Evolutionary conservation across 2,113 vertebrate species (phyloP).

Genomic region (Oreotrochilus melanogaster): DNA sequence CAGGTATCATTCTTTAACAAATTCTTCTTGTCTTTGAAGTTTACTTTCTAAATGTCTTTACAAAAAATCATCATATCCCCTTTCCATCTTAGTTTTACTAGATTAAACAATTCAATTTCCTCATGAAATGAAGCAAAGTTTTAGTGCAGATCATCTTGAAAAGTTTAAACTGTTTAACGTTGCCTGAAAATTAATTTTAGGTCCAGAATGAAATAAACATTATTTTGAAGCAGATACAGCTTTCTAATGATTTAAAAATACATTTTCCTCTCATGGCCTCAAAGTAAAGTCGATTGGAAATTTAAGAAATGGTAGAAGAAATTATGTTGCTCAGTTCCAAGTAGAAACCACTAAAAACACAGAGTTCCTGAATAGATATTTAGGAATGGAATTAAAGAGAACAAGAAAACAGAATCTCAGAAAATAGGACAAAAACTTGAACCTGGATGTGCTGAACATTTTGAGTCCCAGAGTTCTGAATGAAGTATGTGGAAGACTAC

Average conservation of each 20-base stretch:
- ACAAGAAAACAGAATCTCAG: neutral
- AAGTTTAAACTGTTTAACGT: neutral
- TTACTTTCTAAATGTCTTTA: neutral
- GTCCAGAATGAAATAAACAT: neutral
- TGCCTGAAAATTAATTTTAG: neutral
- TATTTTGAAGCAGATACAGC: neutral
- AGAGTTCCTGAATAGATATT: neutral
- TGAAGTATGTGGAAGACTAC: neutral
- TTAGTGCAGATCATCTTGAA: neutral
- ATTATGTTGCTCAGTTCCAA: neutral
- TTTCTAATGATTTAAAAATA: neutral
- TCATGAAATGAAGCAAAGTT: neutral
- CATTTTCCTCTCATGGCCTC: neutral
- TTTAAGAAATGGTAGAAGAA: neutral
- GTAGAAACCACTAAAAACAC: neutral
- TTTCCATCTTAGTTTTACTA: neutral
- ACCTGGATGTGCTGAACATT: neutral
- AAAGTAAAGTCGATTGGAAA: neutral
- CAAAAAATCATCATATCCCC: neutral
- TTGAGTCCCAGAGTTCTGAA: neutral
- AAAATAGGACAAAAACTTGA: neutral
- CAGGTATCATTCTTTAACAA: neutral
- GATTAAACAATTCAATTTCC: neutral
- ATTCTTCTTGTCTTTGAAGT: constrained; percentile 8
- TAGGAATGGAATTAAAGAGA: neutral